Base-by-base conservation (phyloP, 2,113 vertebrate genomes). In the Desmodus rotundus region DNA sequence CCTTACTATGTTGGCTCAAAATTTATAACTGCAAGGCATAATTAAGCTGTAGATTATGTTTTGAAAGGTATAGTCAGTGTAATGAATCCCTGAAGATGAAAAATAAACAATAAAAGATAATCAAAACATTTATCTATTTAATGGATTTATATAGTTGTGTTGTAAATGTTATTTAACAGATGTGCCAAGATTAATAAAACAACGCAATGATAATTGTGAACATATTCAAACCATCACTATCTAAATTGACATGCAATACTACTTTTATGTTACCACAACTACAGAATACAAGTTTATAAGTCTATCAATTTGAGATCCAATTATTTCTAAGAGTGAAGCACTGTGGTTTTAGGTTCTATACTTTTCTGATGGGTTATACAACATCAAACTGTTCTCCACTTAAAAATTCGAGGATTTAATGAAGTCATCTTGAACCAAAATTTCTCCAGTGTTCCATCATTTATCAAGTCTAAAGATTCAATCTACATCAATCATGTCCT, bases 1-100 rank as follows among this genome's bases (percentile, higher is more conserved):
- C 99, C 98, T 98, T 99, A 99, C 99, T 99, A 99, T 99, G 98
- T 98, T 98, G 98, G 98, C 99, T 99, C 98, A 99, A 98, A 99
- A 99, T 99, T 99, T 99, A 99, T 99, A 99, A 99, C 99, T 99
- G 98, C 98, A 98, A 99, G 99, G 98, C 99, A 99, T 99, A 99
- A 99, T 99, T 99, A 99, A 99, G 99, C 99, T 99, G 99, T 99
- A 99, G 99, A 99, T 99, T 99, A 99, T 99, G 98, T 99, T 99
- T 99, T 99, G 99, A 99, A 99, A 99, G 99, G 98, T 99, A 98
- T 98, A 98, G 98, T 99, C 99, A 99, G 99, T 99, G 98, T 99
- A 99, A 99, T 99, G 99, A 99, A 99, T 99, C 99, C 99, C 99
- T 96, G 87, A 99, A 99, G 99, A 99, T 98, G 84, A 98, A 98